Evolutionary conservation across 2,797 vertebrate genomes (phyloP).

Genomic region (Discoglossus pictus): DNA sequence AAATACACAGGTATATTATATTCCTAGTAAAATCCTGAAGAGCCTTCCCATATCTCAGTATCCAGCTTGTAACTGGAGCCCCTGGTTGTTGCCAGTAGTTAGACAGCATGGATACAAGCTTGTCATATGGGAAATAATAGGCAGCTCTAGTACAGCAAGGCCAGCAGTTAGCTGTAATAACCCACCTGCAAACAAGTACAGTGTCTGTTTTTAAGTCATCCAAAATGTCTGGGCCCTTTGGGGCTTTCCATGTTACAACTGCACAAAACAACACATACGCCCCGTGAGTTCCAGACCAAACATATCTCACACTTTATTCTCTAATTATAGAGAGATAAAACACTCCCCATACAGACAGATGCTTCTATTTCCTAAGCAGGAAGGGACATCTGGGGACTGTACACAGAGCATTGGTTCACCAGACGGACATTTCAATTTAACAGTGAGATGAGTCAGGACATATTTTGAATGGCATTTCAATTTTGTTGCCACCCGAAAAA

Average conservation of each 20-base stretch:
- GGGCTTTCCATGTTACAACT: neutral
- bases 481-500: neutral
- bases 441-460: too few species aligned
- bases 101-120: too few species aligned
- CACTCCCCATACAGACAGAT: neutral
- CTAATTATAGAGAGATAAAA: neutral
- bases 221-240: neutral
- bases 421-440: too few species aligned
- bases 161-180: neutral
- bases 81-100: too few species aligned
- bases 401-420: too few species aligned
- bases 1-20: too few species aligned
- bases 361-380: neutral
- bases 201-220: neutral
- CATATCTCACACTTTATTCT: neutral
- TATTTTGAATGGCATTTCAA: too few species aligned
- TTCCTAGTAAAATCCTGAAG: too few species aligned
- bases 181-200: constrained; percentile 1
- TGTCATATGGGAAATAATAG: too few species aligned
- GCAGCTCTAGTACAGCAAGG: too few species aligned
- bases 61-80: too few species aligned
- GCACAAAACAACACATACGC: neutral
- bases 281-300: neutral
- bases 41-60: too few species aligned
- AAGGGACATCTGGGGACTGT: neutral